Evolutionary conservation across 2,888 invertebrate species (phyloP).

Genomic region (Ophonus ardosiacus): DNA sequence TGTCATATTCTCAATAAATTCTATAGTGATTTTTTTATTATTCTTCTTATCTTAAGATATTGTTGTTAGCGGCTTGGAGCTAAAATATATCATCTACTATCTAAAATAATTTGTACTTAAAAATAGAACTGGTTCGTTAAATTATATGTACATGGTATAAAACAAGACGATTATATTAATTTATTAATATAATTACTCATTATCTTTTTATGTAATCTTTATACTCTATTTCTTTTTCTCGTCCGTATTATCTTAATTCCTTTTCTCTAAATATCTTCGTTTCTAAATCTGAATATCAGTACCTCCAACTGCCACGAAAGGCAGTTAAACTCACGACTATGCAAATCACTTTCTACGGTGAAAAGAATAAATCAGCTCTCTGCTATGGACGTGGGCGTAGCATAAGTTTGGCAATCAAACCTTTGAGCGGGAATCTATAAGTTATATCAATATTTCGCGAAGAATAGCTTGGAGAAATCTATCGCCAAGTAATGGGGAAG

Average conservation of each 20-base stretch:
- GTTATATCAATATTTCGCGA: neutral
- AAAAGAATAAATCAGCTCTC: conserved; percentile 39
- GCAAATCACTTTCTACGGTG: conserved; percentile 43
- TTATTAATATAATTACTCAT: neutral
- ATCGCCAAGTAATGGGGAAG: neutral
- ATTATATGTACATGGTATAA: too few relatives aligned
- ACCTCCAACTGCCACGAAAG: conserved; percentile 25
- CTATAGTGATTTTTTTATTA: too few relatives aligned
- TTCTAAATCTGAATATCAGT: neutral
- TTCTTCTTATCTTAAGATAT: too few relatives aligned
- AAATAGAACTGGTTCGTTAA: too few relatives aligned
- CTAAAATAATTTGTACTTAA: too few relatives aligned
- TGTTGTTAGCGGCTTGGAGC: too few relatives aligned
- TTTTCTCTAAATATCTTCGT: neutral
- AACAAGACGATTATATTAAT: neutral
- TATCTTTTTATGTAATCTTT: neutral
- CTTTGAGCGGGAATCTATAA: conserved; percentile 1
- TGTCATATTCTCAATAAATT: too few relatives aligned
- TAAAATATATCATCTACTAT: too few relatives aligned
- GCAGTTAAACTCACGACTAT: conserved; percentile 33
- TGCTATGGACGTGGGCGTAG: conserved; percentile 19
- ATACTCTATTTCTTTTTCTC: neutral
- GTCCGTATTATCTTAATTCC: neutral
- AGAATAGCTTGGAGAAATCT: neutral
- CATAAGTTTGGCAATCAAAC: conserved; percentile 36